Evolutionary conservation across 1,140 invertebrate species (phyloP).

Genomic region (Lasaia peninsularis): DNA sequence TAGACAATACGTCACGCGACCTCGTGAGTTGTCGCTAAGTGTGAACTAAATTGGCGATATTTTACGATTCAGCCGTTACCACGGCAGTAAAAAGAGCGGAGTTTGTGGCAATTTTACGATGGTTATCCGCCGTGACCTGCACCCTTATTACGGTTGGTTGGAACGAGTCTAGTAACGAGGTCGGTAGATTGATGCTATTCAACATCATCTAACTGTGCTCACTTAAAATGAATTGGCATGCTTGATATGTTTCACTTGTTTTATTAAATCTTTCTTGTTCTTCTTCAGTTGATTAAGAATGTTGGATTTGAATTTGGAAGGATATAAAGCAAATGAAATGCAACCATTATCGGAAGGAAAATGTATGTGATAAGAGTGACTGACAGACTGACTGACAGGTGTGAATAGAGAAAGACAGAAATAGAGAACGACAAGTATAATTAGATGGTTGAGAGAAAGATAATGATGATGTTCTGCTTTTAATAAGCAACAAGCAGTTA

Average conservation of each 20-base stretch:
- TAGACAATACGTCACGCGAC: constrained; percentile 36
- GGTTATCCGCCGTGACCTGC: constrained; percentile 50
- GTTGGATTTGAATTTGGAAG: too few species aligned
- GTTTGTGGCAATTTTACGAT: constrained; percentile 57
- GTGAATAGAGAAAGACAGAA: too few species aligned
- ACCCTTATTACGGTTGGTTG: constrained; percentile 47
- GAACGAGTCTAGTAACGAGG: constrained; percentile 35
- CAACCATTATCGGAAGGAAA: too few species aligned
- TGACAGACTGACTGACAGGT: too few species aligned
- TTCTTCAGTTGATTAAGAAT: too few species aligned
- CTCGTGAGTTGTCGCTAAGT: constrained; percentile 40
- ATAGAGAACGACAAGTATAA: too few species aligned
- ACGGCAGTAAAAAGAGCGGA: constrained; percentile 48
- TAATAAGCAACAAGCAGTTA: too few species aligned
- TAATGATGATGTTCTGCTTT: too few species aligned
- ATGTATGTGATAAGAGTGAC: too few species aligned
- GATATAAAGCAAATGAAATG: too few species aligned
- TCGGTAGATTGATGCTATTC: constrained; percentile 26
- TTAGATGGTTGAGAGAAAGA: too few species aligned
- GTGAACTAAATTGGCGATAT: constrained; percentile 67
- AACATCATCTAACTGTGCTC: constrained; percentile 7
- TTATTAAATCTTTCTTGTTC: neutral
- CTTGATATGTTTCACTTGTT: constrained; percentile 2
- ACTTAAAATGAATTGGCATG: constrained; percentile 1
- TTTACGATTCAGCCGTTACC: constrained; percentile 59